A percentile compares a stretch with the other conserved stretches of the same genome.
These are phyloP conservation scores for Anagrus nilaparvatae DNA, from an alignment of 1,140 invertebrate species.

Conservation along the genomic window DNA sequence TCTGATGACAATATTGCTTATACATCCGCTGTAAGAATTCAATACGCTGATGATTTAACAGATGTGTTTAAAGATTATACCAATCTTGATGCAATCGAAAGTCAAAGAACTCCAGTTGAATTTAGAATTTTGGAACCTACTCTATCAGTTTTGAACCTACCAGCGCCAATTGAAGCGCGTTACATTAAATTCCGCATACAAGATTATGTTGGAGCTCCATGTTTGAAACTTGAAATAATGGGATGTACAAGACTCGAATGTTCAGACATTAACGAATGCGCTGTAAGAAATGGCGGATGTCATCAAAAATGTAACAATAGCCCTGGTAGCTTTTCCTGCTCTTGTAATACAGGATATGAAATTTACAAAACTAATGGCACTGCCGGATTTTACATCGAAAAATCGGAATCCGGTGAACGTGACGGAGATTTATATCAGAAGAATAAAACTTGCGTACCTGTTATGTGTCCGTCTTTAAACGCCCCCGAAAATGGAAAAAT, in stretches of 20 bases:
- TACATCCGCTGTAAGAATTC: conserved; percentile 75
- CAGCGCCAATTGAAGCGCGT: conserved; percentile 83
- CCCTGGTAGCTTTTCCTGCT: conserved; percentile 77
- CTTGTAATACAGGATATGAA: conserved; percentile 87
- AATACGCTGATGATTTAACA: conserved; percentile 80
- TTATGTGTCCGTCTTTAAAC: conserved; percentile 75
- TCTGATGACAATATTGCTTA: conserved; percentile 72
- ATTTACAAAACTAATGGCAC: conserved; percentile 85
- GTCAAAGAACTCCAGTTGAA: conserved; percentile 88
- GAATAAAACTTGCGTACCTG: conserved; percentile 91
- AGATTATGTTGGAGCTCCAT: conserved; percentile 81
- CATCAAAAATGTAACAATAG: conserved; percentile 88
- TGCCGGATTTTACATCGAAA: conserved; percentile 74
- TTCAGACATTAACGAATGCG: conserved; percentile 87
- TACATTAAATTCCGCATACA: conserved; percentile 82
- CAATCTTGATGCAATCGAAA: conserved; percentile 81
- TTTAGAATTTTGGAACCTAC: conserved; percentile 80
- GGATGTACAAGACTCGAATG: conserved; percentile 87
- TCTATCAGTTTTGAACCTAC: conserved; percentile 79
- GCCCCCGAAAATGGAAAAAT: conserved; percentile 83
- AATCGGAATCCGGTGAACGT: conserved; percentile 72
- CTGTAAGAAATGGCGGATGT: conserved; percentile 81
- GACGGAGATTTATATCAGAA: conserved; percentile 82
- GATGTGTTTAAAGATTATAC: conserved; percentile 85
- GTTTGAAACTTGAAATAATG: conserved; percentile 86